Evolutionary conservation across 2,888 invertebrate species (phyloP).

Genomic region (Opisthograptis luteolata): DNA sequence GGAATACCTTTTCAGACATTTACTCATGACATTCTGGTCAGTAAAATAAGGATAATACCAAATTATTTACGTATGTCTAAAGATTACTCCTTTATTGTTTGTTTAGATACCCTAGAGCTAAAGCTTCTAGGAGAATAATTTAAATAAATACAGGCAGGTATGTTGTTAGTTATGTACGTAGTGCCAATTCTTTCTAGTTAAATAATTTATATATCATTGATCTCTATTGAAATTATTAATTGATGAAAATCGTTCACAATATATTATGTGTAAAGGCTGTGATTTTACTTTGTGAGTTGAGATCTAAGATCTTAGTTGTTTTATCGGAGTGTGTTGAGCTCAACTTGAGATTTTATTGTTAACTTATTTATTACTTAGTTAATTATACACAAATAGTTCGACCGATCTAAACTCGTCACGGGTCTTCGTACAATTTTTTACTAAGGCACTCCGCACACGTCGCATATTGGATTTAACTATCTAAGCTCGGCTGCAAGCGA

Average conservation of each 20-base stretch:
- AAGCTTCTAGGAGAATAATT: slow-evolving; percentile 47
- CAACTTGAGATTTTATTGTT: slow-evolving; percentile 37
- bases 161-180: slow-evolving; percentile 43
- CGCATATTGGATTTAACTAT: too few species aligned
- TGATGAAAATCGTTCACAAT: slow-evolving; percentile 42
- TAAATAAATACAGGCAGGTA: slow-evolving; percentile 45
- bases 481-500: too few species aligned
- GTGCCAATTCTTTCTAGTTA: slow-evolving; percentile 63
- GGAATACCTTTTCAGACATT: slow-evolving; percentile 46
- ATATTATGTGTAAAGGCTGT: slow-evolving; percentile 76
- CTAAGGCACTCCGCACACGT: too few species aligned
- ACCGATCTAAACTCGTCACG: slow-evolving; percentile 1
- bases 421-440: background rate
- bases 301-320: slow-evolving; percentile 65
- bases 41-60: slow-evolving; percentile 13
- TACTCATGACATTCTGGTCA: slow-evolving; percentile 42
- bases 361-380: slow-evolving; percentile 23
- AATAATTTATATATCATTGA: slow-evolving; percentile 44
- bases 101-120: slow-evolving; percentile 41
- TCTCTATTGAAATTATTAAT: slow-evolving; percentile 30
- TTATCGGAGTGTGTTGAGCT: slow-evolving; percentile 42
- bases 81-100: slow-evolving; percentile 25
- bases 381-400: slow-evolving; percentile 11
- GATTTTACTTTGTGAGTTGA: slow-evolving; percentile 72
- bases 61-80: too few species aligned